A percentile compares a stretch with the other conserved stretches of the same genome.
phyloP scores from a whole-genome alignment of 2,888 invertebrate species.

The Operophtera brumata region DNA sequence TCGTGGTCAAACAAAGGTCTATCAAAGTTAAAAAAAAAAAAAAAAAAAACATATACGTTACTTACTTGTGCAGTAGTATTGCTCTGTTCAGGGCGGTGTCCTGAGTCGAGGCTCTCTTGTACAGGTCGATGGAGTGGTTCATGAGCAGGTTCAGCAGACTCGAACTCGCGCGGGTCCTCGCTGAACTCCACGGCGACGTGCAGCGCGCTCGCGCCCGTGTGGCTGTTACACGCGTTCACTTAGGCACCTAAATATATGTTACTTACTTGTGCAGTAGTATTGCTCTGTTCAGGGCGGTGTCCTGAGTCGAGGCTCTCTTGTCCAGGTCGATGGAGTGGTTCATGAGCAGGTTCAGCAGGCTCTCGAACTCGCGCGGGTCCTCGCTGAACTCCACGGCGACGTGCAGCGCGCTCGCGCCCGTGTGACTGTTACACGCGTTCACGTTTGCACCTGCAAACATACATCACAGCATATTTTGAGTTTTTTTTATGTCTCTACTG shows the following conservation, averaged over 20 bases:
- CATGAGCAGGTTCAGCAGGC: slow-evolving; percentile 72
- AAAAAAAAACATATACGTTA: slow-evolving; percentile 14
- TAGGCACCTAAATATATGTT: background rate
- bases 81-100: slow-evolving; percentile 79
- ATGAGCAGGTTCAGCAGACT: slow-evolving; percentile 75
- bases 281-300: slow-evolving; percentile 78
- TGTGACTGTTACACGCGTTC: slow-evolving; percentile 75
- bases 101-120: slow-evolving; percentile 67
- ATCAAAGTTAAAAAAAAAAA: too few species aligned
- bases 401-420: slow-evolving; percentile 81
- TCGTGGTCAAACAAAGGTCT: too few species aligned
- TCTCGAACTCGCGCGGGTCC: slow-evolving; percentile 73
- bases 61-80: slow-evolving; percentile 71
- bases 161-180: slow-evolving; percentile 69
- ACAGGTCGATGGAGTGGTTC: slow-evolving; percentile 68
- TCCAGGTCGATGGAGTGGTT: slow-evolving; percentile 72
- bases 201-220: slow-evolving; percentile 80
- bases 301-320: slow-evolving; percentile 67
- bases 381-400: slow-evolving; percentile 81
- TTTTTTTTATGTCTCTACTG: too few species aligned
- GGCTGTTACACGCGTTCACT: slow-evolving; percentile 12
- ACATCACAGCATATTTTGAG: background rate
- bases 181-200: slow-evolving; percentile 83
- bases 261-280: slow-evolving; percentile 71
- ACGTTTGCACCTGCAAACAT: slow-evolving; percentile 70